Evolutionary conservation across 2,797 vertebrate species (phyloP).

Genomic region (Limosa lapponica): DNA sequence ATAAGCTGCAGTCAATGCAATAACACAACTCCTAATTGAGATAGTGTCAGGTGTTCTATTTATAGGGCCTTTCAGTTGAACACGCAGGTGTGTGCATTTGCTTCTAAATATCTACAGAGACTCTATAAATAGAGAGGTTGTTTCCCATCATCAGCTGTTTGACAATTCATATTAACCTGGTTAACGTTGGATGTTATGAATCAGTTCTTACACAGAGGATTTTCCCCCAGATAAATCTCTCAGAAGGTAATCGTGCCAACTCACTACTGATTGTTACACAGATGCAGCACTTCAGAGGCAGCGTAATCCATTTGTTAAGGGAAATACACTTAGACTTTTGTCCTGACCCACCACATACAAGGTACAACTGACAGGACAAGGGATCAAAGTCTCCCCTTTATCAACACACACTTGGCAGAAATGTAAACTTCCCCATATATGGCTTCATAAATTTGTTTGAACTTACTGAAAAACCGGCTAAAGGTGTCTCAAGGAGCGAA

Average conservation of each 20-base stretch:
- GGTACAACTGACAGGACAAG: constrained; percentile 16
- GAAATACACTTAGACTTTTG: constrained; percentile 28
- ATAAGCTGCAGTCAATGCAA: not conserved
- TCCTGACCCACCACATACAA: not conserved
- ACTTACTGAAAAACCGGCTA: not conserved
- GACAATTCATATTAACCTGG: not conserved
- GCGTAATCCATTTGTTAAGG: not conserved
- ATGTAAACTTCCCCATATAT: constrained; percentile 40
- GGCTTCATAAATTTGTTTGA: constrained; percentile 28
- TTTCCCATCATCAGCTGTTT: not conserved
- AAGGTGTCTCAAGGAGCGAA: not conserved
- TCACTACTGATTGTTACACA: not conserved
- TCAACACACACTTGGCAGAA: constrained; percentile 27
- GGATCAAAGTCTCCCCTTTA: constrained; percentile 68
- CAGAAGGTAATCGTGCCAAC: not conserved
- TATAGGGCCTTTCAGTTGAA: not conserved
- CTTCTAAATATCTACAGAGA: not conserved
- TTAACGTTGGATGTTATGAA: rapidly evolving
- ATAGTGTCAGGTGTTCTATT: not conserved
- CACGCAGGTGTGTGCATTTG: not conserved
- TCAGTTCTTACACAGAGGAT: not conserved
- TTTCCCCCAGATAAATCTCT: not conserved
- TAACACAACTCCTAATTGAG: rapidly evolving
- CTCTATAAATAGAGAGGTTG: not conserved
- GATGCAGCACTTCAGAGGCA: not conserved